phyloP scores from a whole-genome alignment of 2,113 vertebrate species.

The Hippocampus guttulatus region DNA sequence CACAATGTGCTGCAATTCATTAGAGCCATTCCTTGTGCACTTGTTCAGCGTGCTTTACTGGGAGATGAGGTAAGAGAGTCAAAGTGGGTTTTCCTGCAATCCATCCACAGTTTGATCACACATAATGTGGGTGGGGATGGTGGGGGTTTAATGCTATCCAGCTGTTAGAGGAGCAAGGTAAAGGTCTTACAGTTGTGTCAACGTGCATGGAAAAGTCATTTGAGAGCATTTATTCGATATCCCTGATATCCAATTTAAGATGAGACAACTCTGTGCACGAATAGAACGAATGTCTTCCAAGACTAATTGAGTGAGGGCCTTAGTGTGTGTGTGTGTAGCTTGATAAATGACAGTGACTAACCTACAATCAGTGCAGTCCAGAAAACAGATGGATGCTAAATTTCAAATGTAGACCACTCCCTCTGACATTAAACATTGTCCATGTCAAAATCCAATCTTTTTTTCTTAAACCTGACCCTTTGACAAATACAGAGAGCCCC shows the following conservation, averaged over 20 bases:
- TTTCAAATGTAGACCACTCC: conserved; percentile 9
- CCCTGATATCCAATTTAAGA: background rate
- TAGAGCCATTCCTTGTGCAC: conserved; percentile 27
- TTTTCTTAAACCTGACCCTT: background rate
- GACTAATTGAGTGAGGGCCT: background rate
- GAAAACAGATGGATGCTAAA: background rate
- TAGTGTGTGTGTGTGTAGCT: background rate
- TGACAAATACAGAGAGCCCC: background rate
- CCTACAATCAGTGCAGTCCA: conserved; percentile 1
- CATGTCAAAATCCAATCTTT: background rate
- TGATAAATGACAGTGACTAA: conserved; percentile 28
- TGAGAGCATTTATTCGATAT: background rate
- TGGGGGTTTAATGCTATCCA: conserved; percentile 19
- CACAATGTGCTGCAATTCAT: background rate
- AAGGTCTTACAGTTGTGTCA: conserved; percentile 16
- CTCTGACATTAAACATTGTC: background rate
- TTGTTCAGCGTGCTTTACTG: conserved; percentile 17
- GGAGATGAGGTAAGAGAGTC: background rate
- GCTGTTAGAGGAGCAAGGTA: conserved; percentile 19
- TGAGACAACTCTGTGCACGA: background rate
- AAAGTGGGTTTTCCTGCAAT: conserved; percentile 2
- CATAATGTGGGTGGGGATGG: background rate
- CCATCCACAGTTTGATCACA: conserved; percentile 24
- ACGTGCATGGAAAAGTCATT: conserved; percentile 2
- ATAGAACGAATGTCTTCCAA: background rate